phyloP scores from a whole-genome alignment of 30 jellyfish, hydroid and myxozoan genomes.

The Cassiopea xamachana region DNA sequence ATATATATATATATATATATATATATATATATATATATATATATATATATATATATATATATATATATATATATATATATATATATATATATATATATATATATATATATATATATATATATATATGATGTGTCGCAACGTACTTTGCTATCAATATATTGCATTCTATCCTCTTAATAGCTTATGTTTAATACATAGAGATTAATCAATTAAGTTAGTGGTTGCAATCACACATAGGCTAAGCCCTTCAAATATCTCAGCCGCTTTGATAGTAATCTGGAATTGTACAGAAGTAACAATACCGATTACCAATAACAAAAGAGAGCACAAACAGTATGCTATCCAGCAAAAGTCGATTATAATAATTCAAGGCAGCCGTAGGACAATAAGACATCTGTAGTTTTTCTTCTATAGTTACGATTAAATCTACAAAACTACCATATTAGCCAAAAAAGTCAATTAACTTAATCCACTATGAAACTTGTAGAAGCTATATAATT shows the following conservation, averaged over 20 bases:
- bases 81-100: no score
- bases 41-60: no score
- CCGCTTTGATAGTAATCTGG: conserved; percentile 5
- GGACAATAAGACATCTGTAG: neutral
- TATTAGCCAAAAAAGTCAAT: neutral
- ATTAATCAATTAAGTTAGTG: conserved; percentile 16
- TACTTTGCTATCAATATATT: neutral
- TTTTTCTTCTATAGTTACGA: neutral
- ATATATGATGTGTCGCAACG: neutral
- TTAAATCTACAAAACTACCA: neutral
- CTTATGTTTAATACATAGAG: neutral
- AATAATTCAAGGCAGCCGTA: neutral
- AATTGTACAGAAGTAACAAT: neutral
- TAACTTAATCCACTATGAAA: neutral
- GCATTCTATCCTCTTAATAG: neutral
- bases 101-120: no score
- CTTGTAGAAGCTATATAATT: neutral
- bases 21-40: no score
- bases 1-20: no score
- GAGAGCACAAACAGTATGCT: neutral
- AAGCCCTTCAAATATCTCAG: conserved; percentile 9
- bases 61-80: no score
- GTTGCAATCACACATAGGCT: neutral
- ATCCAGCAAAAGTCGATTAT: neutral
- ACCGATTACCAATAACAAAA: neutral